phyloP scores from a whole-genome alignment of 2,797 vertebrate species.

The Alfaro cultratus region DNA sequence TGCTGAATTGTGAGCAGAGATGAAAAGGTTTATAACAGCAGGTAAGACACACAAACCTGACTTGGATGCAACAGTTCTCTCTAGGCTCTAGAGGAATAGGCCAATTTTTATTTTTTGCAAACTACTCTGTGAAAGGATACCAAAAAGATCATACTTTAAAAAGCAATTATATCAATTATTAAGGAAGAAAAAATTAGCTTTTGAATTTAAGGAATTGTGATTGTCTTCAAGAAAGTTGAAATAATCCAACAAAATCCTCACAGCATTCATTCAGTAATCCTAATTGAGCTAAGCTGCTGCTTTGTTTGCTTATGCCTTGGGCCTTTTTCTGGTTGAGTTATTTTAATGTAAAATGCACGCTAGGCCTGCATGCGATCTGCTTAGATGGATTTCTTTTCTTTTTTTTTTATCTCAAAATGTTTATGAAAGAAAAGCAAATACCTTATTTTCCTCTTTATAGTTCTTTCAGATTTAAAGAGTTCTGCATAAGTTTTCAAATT shows the following conservation, averaged over 20 bases:
- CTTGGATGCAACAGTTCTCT: background rate
- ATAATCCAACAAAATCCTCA: background rate
- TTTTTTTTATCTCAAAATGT: background rate
- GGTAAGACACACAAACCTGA: background rate
- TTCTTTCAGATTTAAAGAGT: background rate
- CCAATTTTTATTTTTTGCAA: background rate
- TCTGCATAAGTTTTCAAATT: background rate
- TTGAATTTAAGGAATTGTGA: background rate
- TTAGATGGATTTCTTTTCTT: background rate
- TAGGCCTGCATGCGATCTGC: background rate
- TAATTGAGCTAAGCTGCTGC: background rate
- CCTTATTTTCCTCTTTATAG: background rate
- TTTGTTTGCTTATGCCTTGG: background rate
- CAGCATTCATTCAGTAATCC: background rate
- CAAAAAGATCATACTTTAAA: background rate
- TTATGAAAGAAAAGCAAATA: background rate
- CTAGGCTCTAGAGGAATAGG: background rate
- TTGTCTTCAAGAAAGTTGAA: background rate
- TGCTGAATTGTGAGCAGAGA: background rate
- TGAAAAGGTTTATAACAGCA: background rate
- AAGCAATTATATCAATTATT: background rate
- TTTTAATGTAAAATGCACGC: background rate
- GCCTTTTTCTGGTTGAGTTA: background rate
- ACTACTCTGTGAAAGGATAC: background rate
- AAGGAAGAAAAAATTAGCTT: background rate